Percentiles rank a stretch among this genome's conserved stretches.
Conservation (phyloP, 2,113 vertebrate genomes). For the Otus sunia region DNA sequence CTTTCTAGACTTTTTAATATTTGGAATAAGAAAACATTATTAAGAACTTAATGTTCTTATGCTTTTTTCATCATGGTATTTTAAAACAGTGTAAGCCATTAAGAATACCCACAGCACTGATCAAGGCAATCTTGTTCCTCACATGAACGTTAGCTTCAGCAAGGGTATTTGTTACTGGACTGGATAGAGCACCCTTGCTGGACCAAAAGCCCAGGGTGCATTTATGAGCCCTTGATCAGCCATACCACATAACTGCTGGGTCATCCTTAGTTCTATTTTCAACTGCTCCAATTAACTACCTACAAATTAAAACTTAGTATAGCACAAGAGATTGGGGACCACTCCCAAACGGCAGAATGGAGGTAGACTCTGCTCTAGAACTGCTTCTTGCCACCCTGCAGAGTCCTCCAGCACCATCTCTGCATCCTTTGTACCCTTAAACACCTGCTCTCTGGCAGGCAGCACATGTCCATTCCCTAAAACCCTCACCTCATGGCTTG, state of each 20-base stretch:
- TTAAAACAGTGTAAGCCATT: background rate
- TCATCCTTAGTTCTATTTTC: background rate
- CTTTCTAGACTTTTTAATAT: background rate
- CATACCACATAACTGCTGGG: background rate
- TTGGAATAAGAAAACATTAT: background rate
- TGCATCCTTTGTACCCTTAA: background rate
- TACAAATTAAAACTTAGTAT: background rate
- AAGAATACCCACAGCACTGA: background rate
- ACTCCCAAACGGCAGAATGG: background rate
- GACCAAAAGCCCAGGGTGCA: background rate
- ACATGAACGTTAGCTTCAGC: background rate
- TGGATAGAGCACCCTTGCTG: background rate
- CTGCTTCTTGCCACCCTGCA: background rate
- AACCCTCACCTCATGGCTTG: background rate
- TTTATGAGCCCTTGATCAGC: background rate
- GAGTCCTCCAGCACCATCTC: background rate
- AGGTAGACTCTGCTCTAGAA: background rate
- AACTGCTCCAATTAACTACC: background rate
- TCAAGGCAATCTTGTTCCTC: background rate
- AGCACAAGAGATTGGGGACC: background rate
- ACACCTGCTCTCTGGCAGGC: accelerated
- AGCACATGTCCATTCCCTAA: background rate
- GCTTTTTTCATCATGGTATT: background rate
- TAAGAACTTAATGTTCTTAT: background rate
- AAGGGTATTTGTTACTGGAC: background rate